Evolutionary conservation across 2,113 vertebrate species (phyloP), one percentile per base, ranked within the genome.

Genomic region (Varanus salvator): DNA sequence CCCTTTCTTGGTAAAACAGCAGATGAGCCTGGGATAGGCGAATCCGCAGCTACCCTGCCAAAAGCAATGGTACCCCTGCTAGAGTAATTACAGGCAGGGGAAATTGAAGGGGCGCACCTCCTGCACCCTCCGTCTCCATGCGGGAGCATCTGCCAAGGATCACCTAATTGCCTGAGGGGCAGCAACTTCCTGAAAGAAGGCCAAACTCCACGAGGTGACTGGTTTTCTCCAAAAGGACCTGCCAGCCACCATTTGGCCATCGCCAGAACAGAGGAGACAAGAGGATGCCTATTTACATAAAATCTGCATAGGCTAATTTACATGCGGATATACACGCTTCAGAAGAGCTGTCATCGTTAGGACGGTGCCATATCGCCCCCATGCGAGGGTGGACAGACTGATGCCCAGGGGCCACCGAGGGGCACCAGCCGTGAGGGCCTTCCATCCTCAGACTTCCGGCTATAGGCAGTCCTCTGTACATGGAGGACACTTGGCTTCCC

Each of bases 1-100:
- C 17, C 31, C 74, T 72, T 74, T 25, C 34, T 29, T 44, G 86
- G 21, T 54, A 27, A 52, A 44, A 38, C 11, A 2, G 31, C 64
- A 81, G 72, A 78, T 0, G 0, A 85, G 68, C 14, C 0, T 14
- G 34, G 54, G 0, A 0, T 0, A 3, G 66, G 38, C 7, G 1
- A 77, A 91, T 19, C 88, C 1, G 60, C 91, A 90, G 0, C 0
- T 77, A 88, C 74, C 0, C 0, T 78, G 34, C 0, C 0, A 0
- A 0, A n/a, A 91, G 91, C 90, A 88, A 14, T 2, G 54, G 31
- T 38, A 83, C 92, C 69, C 88, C 90, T 75, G 84, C 15, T 52
- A 9, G 50, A 80, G 82, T 3, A 66, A 81, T 6, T 3, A 6
- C 2, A 2, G 31, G 27, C 19, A 19, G 8, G 0, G 44, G 14